Base-by-base conservation (phyloP, 2,888 invertebrate species). In the Biston stratarius region DNA sequence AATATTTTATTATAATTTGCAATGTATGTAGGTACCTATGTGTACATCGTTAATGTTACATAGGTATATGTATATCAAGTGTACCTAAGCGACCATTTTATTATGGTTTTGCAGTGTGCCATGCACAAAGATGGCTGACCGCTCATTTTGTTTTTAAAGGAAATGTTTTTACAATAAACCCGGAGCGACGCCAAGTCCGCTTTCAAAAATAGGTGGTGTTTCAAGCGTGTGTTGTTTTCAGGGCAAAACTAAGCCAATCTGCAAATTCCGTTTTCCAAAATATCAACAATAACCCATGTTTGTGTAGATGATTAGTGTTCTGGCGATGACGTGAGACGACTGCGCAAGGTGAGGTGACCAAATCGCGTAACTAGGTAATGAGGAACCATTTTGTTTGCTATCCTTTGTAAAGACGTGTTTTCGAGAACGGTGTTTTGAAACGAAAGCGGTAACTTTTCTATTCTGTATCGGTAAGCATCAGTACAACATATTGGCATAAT, bases 301-400 rank as follows among this genome's bases (percentile, higher is more conserved):
- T 89, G 85, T 82, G 82, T 80, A 77, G 80, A 73, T 76, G 84
- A 86, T 90, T 87, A 89, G 83, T 84, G 82, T 74, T 76, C 45
- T 73, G 76, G 76, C 75, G 83, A 85, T 91, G 90, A 91, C 88
- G 90, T 79, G 84, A 83, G 77, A 77, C 78, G 82, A 76, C 79
- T 77, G 79, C 81, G 83, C 85, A 87, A 89, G 85, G 84, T 86
- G 81, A 87, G 78, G 74, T 83, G 81, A 83, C 69, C 66, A 70
- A 71, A 85, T 83, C 75, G 78, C 75, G 79, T 80, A 81, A 81
- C 78, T 76, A 79, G 78, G 74, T 80, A 78, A 82, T 79, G 76
- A 78, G 79, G 74, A 77, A 77, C 78, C 80, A 83, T 78, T 77
- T 76, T 78, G 72, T 73, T 67, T 71, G 66, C 52, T 63, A 65